These are phyloP conservation scores for Dysidea cf. avara DNA, from an alignment of 37 sponge, comb jelly and placozoan species.

Conservation along the genomic window DNA sequence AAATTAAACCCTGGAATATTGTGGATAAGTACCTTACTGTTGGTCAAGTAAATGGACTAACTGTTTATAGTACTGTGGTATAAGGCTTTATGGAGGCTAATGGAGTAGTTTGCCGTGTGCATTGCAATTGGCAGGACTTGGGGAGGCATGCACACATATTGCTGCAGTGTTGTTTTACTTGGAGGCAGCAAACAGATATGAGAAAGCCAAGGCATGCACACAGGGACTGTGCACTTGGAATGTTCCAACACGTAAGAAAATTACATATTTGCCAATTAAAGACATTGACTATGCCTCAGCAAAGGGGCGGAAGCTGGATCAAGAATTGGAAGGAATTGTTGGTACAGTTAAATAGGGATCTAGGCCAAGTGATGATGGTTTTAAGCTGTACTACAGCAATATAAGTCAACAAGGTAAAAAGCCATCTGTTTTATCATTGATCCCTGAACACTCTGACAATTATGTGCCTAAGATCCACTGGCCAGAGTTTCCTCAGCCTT, in stretches of 20 bases:
- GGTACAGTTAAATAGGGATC: neutral
- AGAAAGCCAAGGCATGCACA: slow-evolving; percentile 5
- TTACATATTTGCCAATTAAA: neutral
- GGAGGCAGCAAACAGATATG: neutral
- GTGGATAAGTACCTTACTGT: too few relatives aligned
- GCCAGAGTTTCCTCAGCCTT: too few relatives aligned
- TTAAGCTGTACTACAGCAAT: neutral
- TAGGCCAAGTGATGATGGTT: neutral
- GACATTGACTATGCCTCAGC: slow-evolving; percentile 27
- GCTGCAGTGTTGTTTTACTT: slow-evolving; percentile 27
- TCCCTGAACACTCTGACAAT: too few relatives aligned
- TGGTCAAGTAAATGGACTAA: too few relatives aligned
- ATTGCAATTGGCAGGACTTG: too few relatives aligned
- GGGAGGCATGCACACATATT: slow-evolving; percentile 51
- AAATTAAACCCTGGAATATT: too few relatives aligned
- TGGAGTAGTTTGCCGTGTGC: slow-evolving; percentile 32
- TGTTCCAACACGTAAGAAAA: slow-evolving; percentile 1
- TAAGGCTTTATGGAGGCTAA: slow-evolving; percentile 4
- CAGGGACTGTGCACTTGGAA: slow-evolving; percentile 13
- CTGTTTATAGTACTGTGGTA: too few relatives aligned
- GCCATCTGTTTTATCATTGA: too few relatives aligned
- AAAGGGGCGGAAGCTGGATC: neutral
- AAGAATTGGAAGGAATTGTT: neutral
- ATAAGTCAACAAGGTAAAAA: neutral
- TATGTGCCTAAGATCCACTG: too few relatives aligned